phyloP scores from a whole-genome alignment of 2,797 vertebrate genomes.

The Chiloscyllium punctatum region DNA sequence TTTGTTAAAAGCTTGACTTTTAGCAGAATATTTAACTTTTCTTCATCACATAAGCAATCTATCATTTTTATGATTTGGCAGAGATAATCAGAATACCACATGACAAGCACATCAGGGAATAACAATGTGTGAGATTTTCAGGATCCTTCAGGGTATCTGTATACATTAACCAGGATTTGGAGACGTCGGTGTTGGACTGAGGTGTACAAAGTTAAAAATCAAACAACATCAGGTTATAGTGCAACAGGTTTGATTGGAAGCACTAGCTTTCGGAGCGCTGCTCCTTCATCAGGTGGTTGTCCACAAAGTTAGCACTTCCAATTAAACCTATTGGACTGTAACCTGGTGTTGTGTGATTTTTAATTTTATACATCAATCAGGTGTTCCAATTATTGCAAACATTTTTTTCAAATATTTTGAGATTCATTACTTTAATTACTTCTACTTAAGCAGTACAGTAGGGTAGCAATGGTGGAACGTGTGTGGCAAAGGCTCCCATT shows the following conservation, averaged over 20 bases:
- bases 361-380: not conserved
- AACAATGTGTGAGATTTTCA: not conserved
- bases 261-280: too few relatives aligned
- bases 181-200: too few relatives aligned
- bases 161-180: not conserved
- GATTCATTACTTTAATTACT: not conserved
- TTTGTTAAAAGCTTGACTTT: not conserved
- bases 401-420: not conserved
- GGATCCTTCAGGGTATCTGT: not conserved
- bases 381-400: not conserved
- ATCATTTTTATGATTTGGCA: not conserved
- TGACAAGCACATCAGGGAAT: not conserved
- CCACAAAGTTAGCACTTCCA: too few relatives aligned
- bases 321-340: too few relatives aligned
- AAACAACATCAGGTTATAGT: too few relatives aligned
- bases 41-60: not conserved
- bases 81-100: not conserved
- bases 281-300: too few relatives aligned
- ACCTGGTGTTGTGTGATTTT: not conserved
- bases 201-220: too few relatives aligned
- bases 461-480: not conserved
- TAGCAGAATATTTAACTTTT: not conserved
- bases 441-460: not conserved
- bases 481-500: not conserved
- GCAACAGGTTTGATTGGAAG: too few relatives aligned